Conservation (phyloP, 2,113 vertebrate genomes). For the Cheilinus undulatus region DNA sequence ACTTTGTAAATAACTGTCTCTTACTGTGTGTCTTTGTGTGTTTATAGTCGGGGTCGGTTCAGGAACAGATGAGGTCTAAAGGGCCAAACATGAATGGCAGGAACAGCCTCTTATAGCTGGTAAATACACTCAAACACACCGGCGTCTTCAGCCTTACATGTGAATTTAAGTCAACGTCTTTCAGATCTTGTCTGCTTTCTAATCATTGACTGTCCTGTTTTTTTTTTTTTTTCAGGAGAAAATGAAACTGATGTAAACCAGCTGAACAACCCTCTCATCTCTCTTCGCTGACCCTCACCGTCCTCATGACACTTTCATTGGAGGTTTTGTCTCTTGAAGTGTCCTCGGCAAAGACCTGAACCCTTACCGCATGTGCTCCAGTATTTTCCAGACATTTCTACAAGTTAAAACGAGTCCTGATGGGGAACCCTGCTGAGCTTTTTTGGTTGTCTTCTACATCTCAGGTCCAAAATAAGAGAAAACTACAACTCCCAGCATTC, state of each 20-base stretch:
- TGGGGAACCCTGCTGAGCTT: neutral
- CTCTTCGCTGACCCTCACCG: neutral
- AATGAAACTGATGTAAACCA: constrained; percentile 1
- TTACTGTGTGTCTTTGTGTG: neutral
- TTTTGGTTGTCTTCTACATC: neutral
- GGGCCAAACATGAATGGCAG: constrained; percentile 80
- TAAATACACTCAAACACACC: constrained; percentile 49
- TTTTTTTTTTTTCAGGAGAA: constrained; percentile 22
- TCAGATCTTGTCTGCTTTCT: too few species aligned
- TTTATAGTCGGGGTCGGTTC: constrained; percentile 87
- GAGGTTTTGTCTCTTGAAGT: constrained; percentile 33
- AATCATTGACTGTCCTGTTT: too few species aligned
- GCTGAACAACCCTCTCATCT: constrained; percentile 26
- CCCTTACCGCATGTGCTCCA: neutral
- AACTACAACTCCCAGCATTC: constrained; percentile 40
- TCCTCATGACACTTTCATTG: neutral
- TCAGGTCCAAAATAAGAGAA: neutral
- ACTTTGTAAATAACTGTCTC: neutral
- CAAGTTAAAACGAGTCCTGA: neutral
- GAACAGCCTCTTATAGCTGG: constrained; percentile 77
- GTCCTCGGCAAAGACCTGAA: constrained; percentile 10
- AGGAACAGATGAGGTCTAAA: constrained; percentile 94
- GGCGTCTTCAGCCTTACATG: too few species aligned
- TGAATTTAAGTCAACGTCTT: too few species aligned
- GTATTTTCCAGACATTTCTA: neutral